Base-by-base conservation (phyloP, 2,113 vertebrate genomes). In the Hippocampus comes region DNA sequence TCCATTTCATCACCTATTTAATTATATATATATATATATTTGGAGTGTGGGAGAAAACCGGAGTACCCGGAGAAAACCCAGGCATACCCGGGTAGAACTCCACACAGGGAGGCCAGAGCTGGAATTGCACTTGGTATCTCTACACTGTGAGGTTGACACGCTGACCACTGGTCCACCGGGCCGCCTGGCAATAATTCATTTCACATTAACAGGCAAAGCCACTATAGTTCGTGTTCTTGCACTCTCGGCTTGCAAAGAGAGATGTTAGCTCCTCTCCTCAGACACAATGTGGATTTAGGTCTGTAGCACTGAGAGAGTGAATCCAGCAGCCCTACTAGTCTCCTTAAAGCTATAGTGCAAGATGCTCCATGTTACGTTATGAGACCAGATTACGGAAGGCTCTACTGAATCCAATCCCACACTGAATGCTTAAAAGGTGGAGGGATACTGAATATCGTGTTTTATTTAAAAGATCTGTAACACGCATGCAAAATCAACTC, bases 221-320 rank as follows among this genome's bases (percentile, higher is more conserved):
- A 46, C 10, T 20, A 5, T 3, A 1, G 48, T 43, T 38, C 38
- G 34, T 41, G 3, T 27, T 5, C 18, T 3, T 30, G 8, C 8
- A 3, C n/a, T 65, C 1, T 46, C 41, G 14, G 21, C 18, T 48
- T 9, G 42, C 55, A 25, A 61, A 48, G 18, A 34, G 41, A 23
- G 21, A 42, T 21, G n/a, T 41, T 43, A 21, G 67, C 67, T 67
- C 34, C 17, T 77, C 2, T 66, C 42, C 82, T 64, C 72, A 75
- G 77, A 87, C 75, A 82, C 61, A 70, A 38, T 79, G 12, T 68
- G 79, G 86, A 79, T 80, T 81, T 84, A 81, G 38, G 65, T 77
- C 49, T 59, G 67, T 74, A 17, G 61, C 34, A 57, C 14, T 72
- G 74, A 70, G 42, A 70, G 55, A 67, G 42, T 9, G 20, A 75